phyloP scores from a whole-genome alignment of 2,888 invertebrate species.

The Embidobia sp. region DNA sequence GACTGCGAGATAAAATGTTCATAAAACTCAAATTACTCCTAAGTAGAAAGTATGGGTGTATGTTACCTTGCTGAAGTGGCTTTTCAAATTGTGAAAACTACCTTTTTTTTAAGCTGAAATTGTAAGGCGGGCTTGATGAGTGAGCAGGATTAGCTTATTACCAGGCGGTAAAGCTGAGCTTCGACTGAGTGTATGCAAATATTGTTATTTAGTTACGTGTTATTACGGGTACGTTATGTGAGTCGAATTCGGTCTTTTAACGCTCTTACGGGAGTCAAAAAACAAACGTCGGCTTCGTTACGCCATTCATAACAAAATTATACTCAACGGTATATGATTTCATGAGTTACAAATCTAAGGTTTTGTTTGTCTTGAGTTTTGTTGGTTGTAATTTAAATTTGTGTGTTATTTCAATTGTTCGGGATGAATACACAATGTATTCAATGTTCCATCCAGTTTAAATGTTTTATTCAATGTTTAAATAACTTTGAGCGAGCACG shows the following conservation, averaged over 20 bases:
- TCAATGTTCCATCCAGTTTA: too few relatives aligned
- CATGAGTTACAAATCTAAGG: too few relatives aligned
- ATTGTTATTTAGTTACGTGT: background rate
- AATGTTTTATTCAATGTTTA: conserved; percentile 5
- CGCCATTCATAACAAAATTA: too few relatives aligned
- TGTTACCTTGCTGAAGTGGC: conserved; percentile 10
- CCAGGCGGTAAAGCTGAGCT: conserved; percentile 14
- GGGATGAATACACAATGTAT: too few relatives aligned
- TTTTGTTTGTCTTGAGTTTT: too few relatives aligned
- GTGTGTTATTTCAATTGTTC: conserved; percentile 12
- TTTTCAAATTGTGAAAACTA: conserved; percentile 54
- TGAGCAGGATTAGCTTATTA: conserved; percentile 32
- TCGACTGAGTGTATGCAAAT: conserved; percentile 12
- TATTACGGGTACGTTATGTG: background rate
- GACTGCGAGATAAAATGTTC: conserved; percentile 49
- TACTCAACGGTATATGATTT: too few relatives aligned
- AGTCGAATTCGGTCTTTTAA: too few relatives aligned
- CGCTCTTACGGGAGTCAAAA: too few relatives aligned
- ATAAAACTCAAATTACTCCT: conserved; percentile 56
- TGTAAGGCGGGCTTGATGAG: background rate
- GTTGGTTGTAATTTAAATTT: too few relatives aligned
- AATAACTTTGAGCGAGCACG: background rate
- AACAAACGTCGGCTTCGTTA: too few relatives aligned
- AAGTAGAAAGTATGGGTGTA: conserved; percentile 52
- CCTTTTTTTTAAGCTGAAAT: conserved; percentile 27